phyloP scores from a whole-genome alignment of 2,113 vertebrate species.

The Gambusia holbrooki region DNA sequence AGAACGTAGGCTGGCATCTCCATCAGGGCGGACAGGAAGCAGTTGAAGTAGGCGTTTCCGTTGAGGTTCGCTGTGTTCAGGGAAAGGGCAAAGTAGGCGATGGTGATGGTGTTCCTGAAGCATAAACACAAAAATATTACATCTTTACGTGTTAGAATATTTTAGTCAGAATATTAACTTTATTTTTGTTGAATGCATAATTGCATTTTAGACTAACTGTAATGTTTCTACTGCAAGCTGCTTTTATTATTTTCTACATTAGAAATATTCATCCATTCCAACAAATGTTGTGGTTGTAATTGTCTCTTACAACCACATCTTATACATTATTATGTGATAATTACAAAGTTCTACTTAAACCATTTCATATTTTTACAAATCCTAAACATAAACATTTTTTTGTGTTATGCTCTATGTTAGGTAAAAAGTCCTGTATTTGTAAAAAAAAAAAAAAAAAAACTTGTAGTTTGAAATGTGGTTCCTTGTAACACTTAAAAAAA shows the following conservation, averaged over 20 bases:
- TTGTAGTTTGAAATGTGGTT: background rate
- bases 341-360: background rate
- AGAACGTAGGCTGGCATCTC: slow-evolving; percentile 89
- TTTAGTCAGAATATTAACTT: too few species aligned
- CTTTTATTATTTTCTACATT: background rate
- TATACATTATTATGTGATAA: too few species aligned
- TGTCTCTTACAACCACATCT: too few species aligned
- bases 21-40: slow-evolving; percentile 86
- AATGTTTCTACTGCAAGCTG: background rate
- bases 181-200: too few species aligned
- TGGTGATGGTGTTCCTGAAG: slow-evolving; percentile 84
- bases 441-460: background rate
- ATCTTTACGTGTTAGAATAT: too few species aligned
- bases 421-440: background rate
- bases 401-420: too few species aligned
- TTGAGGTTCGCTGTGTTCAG: slow-evolving; percentile 91
- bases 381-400: too few species aligned
- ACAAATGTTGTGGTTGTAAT: background rate
- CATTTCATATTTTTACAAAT: too few species aligned
- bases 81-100: slow-evolving; percentile 90
- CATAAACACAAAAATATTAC: background rate
- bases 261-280: background rate
- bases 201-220: background rate
- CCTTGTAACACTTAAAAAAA: background rate
- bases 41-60: slow-evolving; percentile 87